Evolutionary conservation across 2,797 vertebrate genomes (phyloP).

Genomic region (Naso thynnoides): DNA sequence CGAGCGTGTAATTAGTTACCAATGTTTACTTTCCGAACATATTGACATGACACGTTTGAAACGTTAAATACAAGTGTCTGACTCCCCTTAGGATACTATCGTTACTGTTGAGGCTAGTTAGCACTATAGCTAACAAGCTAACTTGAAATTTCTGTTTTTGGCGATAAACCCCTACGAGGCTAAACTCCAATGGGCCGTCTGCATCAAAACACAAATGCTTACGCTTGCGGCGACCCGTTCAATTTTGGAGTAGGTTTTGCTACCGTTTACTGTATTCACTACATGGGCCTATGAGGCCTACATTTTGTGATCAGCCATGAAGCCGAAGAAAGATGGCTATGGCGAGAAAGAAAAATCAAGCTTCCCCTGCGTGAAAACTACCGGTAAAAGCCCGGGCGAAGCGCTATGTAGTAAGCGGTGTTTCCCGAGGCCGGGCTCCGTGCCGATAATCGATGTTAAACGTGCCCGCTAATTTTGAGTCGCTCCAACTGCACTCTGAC

Average conservation of each 20-base stretch:
- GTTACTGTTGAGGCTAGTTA: slow-evolving; percentile 77
- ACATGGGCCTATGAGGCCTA: slow-evolving; percentile 97
- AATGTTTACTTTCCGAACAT: background rate
- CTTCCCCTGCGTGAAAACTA: slow-evolving; percentile 84
- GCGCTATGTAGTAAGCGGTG: slow-evolving; percentile 82
- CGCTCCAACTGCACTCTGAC: slow-evolving; percentile 91
- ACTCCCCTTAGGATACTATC: slow-evolving; percentile 58
- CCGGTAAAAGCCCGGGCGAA: slow-evolving; percentile 77
- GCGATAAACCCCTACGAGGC: slow-evolving; percentile 33
- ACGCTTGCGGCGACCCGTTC: slow-evolving; percentile 40
- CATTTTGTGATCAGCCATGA: slow-evolving; percentile 91
- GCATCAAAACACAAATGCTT: background rate
- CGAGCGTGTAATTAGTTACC: background rate
- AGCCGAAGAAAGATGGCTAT: slow-evolving; percentile 95
- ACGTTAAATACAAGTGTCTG: slow-evolving; percentile 38
- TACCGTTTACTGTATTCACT: slow-evolving; percentile 68
- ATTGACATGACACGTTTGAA: slow-evolving; percentile 58
- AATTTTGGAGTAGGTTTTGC: slow-evolving; percentile 45
- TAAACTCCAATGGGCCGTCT: slow-evolving; percentile 41
- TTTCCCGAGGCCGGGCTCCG: slow-evolving; percentile 85
- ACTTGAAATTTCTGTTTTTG: slow-evolving; percentile 57
- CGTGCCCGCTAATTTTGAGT: slow-evolving; percentile 98
- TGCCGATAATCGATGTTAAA: slow-evolving; percentile 94
- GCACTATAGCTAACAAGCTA: slow-evolving; percentile 77
- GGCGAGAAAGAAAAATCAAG: slow-evolving; percentile 81